These are phyloP conservation scores for Pseudomyrmex flavicornis DNA, from an alignment of 1,140 invertebrate species.

Conservation along the genomic window DNA sequence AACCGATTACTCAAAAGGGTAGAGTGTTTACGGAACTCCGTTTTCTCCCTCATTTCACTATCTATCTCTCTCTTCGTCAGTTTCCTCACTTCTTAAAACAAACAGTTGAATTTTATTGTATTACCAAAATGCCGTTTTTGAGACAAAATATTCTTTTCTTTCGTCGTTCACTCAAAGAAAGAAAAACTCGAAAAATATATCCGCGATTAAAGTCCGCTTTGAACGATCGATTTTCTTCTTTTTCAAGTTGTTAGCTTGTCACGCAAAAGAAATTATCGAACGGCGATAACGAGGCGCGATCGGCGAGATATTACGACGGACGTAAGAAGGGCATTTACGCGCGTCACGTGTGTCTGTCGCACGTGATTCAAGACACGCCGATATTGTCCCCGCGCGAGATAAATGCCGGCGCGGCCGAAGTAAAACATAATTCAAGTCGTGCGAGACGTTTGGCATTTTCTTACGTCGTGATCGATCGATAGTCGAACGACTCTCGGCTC, in stretches of 20 bases:
- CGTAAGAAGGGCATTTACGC: slow-evolving; percentile 4
- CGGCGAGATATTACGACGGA: neutral
- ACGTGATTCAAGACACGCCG: slow-evolving; percentile 1
- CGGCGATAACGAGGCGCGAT: slow-evolving; percentile 15
- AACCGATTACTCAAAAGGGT: slow-evolving; percentile 22
- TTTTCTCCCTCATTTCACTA: neutral
- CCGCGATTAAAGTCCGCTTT: neutral
- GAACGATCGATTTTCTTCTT: neutral
- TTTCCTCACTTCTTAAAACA: neutral
- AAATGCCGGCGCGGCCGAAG: neutral
- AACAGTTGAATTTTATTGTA: too few species aligned
- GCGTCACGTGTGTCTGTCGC: neutral
- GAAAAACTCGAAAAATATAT: too few species aligned
- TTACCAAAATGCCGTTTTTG: too few species aligned
- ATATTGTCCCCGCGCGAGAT: slow-evolving; percentile 19
- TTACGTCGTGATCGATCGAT: slow-evolving; percentile 50
- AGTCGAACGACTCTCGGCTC: slow-evolving; percentile 8
- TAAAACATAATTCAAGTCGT: neutral
- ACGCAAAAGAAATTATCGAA: neutral
- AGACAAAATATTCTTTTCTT: too few species aligned
- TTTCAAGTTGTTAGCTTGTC: neutral
- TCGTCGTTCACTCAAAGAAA: too few species aligned
- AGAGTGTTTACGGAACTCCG: slow-evolving; percentile 30
- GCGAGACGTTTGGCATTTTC: slow-evolving; percentile 18
- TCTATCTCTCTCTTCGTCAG: too few species aligned